Evolutionary conservation across 2,797 vertebrate species (phyloP), one percentile per base, ranked within the genome.

Genomic region (Neopelma chrysocephalum): DNA sequence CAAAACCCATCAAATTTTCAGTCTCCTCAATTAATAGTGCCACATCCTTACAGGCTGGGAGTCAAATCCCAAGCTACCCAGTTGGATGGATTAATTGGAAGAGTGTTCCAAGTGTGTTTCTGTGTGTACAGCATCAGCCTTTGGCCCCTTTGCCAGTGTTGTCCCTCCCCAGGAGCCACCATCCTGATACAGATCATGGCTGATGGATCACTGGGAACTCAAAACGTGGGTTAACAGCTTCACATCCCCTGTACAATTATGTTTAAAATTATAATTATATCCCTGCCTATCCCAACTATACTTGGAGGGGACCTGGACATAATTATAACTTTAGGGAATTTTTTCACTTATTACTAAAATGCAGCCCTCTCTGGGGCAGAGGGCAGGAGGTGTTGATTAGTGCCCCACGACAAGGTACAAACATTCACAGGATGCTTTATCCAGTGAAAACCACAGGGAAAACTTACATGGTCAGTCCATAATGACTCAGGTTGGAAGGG

Each of bases 401-500:
- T 12, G 43, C 16, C 85, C 40, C n/a, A 19, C 12, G n/a, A 34
- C 42, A 56, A 50, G 22, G 60, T 70, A 64, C 53, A 71, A 90
- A 61, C 12, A 14, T 72, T 87, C 26, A 13, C n/a, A 58, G 86
- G 48, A 70, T 90, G 57, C 56, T 90, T 57, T 62, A 90, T 87
- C 71, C 64, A 36, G 21, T 64, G 85, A 87, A 95, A 95, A 87
- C 48, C 19, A 4, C 83, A 58, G 61, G 90, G 71, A 57, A 87
- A 85, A 77, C 42, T 83, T 43, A 25, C 29, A 60, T 65, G 60
- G 78, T 77, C 56, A 50, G 56, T 68, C 80, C 0, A 3, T 77
- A 93, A 85, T 92, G 91, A 73, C 56, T 89, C 50, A 31, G 15
- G 32, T 61, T 94, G 90, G 92, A 87, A 82, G 53, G 54, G 15